These are phyloP conservation scores for Epizoanthus ramosus DNA, from an alignment of 92 coral and sea anemone genomes.

Conservation along the genomic window DNA sequence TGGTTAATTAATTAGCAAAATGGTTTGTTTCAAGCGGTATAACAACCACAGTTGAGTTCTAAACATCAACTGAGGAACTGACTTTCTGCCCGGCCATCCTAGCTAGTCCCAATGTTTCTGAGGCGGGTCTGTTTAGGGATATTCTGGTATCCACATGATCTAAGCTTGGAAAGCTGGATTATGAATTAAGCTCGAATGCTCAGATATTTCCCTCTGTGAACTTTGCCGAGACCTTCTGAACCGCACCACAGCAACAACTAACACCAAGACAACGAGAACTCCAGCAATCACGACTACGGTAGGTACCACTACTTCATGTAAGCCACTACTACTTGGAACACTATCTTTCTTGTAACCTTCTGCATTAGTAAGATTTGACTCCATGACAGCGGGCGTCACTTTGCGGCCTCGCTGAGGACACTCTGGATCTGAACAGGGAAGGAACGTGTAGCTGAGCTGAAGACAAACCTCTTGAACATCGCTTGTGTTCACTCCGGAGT, in stretches of 20 bases:
- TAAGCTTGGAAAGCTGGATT: background rate
- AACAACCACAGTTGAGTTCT: too few species aligned
- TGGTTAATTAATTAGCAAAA: too few species aligned
- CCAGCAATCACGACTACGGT: background rate
- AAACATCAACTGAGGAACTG: too few species aligned
- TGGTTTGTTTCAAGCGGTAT: too few species aligned
- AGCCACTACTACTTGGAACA: background rate
- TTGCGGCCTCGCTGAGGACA: slow-evolving; percentile 26
- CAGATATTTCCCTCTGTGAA: slow-evolving; percentile 1
- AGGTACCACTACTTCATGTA: background rate
- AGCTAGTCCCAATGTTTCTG: too few species aligned
- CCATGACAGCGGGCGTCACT: background rate
- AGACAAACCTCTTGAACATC: slow-evolving; percentile 14
- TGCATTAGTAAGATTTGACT: background rate
- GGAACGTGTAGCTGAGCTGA: slow-evolving; percentile 26
- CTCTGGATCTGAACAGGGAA: slow-evolving; percentile 19
- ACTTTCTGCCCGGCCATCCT: too few species aligned
- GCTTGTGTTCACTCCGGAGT: slow-evolving; percentile 30
- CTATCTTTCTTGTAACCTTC: background rate
- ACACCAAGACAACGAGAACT: background rate
- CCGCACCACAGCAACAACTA: background rate
- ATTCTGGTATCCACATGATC: too few species aligned
- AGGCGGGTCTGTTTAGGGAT: too few species aligned
- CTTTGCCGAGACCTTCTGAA: slow-evolving; percentile 5
- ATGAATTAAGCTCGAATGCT: slow-evolving; percentile 1